phyloP scores from a whole-genome alignment of 2,888 invertebrate genomes.

The Zygogramma bicolorata region DNA sequence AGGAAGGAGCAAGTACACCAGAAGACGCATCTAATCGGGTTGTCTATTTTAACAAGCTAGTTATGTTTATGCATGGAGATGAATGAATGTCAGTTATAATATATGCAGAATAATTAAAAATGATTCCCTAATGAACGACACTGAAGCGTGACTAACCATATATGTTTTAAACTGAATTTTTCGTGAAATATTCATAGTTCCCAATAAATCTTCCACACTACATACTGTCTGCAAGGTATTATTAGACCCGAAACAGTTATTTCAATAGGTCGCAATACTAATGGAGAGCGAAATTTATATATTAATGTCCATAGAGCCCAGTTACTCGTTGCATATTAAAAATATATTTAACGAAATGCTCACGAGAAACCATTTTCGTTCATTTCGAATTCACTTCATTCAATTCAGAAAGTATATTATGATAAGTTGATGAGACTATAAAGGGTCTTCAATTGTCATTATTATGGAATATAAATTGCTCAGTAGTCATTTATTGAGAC shows the following conservation, averaged over 20 bases:
- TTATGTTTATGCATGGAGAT: background rate
- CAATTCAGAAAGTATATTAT: too few species aligned
- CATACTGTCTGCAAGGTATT: background rate
- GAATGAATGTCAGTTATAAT: background rate
- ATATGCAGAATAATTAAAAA: background rate
- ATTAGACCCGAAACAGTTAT: background rate
- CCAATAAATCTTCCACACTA: background rate
- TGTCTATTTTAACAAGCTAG: background rate
- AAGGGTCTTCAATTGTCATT: too few species aligned
- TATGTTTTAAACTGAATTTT: background rate
- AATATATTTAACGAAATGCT: too few species aligned
- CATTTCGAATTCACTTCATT: too few species aligned
- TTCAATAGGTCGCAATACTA: background rate
- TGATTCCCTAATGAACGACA: background rate
- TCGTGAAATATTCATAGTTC: background rate
- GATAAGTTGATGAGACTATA: too few species aligned
- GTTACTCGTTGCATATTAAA: too few species aligned
- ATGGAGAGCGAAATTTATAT: background rate
- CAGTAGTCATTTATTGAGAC: too few species aligned
- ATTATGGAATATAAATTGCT: too few species aligned
- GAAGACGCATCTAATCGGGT: background rate
- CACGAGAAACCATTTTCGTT: too few species aligned
- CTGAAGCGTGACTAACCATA: slow-evolving; percentile 4
- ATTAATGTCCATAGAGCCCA: background rate
- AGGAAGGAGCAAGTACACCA: background rate